Evolutionary conservation across 2,797 vertebrate species (phyloP).

Genomic region (Cossypha niveicapilla): DNA sequence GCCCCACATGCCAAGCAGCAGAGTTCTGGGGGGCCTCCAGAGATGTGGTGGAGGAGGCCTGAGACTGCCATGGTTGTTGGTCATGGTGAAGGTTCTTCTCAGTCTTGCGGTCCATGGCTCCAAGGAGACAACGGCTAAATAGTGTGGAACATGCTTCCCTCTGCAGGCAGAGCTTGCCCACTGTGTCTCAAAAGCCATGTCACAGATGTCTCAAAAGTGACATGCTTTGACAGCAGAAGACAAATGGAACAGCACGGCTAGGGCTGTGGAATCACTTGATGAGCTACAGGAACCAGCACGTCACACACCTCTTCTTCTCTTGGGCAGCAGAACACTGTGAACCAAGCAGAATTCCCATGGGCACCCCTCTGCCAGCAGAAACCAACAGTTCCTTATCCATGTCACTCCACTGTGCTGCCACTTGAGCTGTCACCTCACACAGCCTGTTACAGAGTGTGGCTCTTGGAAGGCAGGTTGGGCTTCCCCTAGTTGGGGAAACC

Average conservation of each 20-base stretch:
- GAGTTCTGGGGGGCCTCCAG: not conserved
- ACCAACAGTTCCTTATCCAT: not conserved
- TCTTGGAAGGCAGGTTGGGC: not conserved
- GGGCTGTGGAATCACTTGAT: not conserved
- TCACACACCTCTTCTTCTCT: not conserved
- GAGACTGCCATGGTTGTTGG: rapidly evolving
- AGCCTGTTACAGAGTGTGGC: rapidly evolving
- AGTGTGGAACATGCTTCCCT: not conserved
- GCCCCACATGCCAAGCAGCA: not conserved
- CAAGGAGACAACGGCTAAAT: not conserved
- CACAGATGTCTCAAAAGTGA: not conserved
- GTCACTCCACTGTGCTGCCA: not conserved
- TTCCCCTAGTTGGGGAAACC: not conserved
- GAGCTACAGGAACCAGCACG: not conserved
- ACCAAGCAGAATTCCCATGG: not conserved
- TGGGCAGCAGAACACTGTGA: not conserved
- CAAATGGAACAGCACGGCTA: not conserved
- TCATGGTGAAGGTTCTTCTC: not conserved
- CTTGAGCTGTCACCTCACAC: not conserved
- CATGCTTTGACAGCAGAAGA: not conserved
- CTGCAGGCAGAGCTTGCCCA: not conserved
- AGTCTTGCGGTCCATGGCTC: not conserved
- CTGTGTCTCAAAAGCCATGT: not conserved
- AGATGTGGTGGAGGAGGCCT: not conserved
- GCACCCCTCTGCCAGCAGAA: not conserved